Evolutionary conservation across 1,140 invertebrate species (phyloP).

Genomic region (Palaemon carinicauda): DNA sequence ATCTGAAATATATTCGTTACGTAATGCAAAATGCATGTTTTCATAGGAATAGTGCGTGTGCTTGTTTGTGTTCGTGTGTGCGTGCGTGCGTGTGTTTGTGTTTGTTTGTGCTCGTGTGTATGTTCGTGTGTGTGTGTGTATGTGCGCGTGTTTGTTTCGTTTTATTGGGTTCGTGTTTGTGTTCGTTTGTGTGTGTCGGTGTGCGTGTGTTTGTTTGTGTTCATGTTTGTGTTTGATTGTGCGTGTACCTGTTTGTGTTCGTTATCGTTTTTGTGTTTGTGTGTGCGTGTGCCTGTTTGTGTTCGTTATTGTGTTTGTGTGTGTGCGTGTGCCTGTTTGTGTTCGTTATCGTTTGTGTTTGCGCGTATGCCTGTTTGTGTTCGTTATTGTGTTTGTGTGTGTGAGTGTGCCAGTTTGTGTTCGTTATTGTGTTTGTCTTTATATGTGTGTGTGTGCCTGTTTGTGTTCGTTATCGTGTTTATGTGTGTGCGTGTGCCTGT

Average conservation of each 20-base stretch:
- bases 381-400: not conserved
- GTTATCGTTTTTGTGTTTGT: not conserved
- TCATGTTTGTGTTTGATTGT: not conserved
- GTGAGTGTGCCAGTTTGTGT: not conserved
- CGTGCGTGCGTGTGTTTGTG: not conserved
- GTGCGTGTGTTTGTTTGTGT: not conserved
- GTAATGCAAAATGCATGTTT: no score
- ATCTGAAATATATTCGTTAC: no score
- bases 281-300: not conserved
- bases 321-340: not conserved
- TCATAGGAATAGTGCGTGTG: not conserved
- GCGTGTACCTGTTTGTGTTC: not conserved
- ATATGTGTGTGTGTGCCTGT: not conserved
- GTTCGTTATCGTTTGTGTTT: not conserved
- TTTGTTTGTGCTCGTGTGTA: not conserved
- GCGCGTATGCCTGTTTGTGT: not conserved
- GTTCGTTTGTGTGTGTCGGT: not conserved
- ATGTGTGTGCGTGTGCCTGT: not conserved
- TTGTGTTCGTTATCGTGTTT: not conserved
- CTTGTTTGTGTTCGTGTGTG: not conserved
- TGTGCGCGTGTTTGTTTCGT: not conserved
- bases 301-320: not conserved
- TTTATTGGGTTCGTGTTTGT: no score
- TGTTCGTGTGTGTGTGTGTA: not conserved
- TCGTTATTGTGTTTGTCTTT: not conserved